A percentile compares a stretch with the other conserved stretches of the same genome.
Conservation (phyloP, 2,797 vertebrate species). For the Alosa sapidissima region DNA sequence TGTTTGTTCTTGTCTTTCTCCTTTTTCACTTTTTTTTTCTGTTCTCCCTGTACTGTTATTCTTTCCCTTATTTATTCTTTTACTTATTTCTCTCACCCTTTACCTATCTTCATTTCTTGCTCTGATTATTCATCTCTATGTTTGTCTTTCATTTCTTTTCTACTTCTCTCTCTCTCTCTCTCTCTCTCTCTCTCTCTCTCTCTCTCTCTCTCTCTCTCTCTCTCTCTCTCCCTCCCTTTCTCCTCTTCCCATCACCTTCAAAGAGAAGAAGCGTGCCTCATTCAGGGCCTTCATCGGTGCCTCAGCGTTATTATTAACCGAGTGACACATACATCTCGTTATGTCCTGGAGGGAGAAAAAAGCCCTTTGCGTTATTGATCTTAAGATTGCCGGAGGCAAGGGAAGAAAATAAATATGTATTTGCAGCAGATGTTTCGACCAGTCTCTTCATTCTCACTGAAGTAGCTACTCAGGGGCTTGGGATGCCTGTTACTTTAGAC, state of each 20-base stretch:
- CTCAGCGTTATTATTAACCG: not conserved
- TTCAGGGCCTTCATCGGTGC: not conserved
- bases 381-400: constrained; percentile 2
- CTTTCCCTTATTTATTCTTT: not conserved
- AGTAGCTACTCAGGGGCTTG: constrained; percentile 27
- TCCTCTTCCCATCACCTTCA: not conserved
- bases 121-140: not conserved
- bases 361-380: constrained; percentile 27
- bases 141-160: not conserved
- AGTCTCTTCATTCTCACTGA: not conserved
- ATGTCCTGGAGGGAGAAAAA: constrained; percentile 8
- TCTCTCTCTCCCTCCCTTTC: not conserved
- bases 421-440: not conserved
- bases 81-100: not conserved
- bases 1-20: not conserved
- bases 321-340: constrained; percentile 10
- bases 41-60: not conserved
- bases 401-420: constrained; percentile 29
- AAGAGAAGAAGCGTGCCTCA: too few species aligned
- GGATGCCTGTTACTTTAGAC: constrained; percentile 33
- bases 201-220: too few species aligned
- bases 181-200: too few species aligned
- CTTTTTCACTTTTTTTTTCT: not conserved
- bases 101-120: not conserved
- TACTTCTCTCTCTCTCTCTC: not conserved